Evolutionary conservation across 2,113 vertebrate species (phyloP).

Genomic region (Helogale parvula): DNA sequence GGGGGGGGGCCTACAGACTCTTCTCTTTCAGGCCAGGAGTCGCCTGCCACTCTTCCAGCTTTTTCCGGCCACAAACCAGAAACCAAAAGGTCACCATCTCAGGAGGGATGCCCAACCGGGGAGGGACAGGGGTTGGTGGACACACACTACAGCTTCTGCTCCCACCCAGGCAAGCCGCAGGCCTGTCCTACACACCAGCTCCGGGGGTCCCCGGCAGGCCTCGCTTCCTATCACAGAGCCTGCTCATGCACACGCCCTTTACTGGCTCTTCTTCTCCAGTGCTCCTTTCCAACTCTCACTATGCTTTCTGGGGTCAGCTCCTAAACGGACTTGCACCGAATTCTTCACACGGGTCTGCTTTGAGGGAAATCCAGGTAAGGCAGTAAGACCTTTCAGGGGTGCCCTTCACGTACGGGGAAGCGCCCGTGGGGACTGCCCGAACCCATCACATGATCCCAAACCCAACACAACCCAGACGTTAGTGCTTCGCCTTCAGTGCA

Average conservation of each 20-base stretch:
- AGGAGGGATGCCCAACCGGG: no score
- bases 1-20: accelerated
- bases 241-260: accelerated
- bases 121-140: not conserved
- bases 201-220: not conserved
- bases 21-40: not conserved
- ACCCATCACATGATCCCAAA: not conserved
- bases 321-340: not conserved
- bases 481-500: not conserved
- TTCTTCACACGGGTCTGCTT: not conserved
- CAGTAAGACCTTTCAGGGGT: not conserved
- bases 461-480: not conserved
- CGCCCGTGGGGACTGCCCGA: not conserved
- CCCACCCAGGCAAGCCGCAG: not conserved
- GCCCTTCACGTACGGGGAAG: not conserved
- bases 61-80: not conserved
- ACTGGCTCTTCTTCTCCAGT: not conserved
- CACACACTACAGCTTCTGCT: not conserved
- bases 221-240: not conserved
- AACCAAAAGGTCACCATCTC: not conserved
- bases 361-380: not conserved
- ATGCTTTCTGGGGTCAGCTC: not conserved
- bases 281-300: not conserved
- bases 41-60: not conserved
- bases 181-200: not conserved